Evolutionary conservation across 1,140 invertebrate species (phyloP).

Genomic region (Drosophila takahashii): DNA sequence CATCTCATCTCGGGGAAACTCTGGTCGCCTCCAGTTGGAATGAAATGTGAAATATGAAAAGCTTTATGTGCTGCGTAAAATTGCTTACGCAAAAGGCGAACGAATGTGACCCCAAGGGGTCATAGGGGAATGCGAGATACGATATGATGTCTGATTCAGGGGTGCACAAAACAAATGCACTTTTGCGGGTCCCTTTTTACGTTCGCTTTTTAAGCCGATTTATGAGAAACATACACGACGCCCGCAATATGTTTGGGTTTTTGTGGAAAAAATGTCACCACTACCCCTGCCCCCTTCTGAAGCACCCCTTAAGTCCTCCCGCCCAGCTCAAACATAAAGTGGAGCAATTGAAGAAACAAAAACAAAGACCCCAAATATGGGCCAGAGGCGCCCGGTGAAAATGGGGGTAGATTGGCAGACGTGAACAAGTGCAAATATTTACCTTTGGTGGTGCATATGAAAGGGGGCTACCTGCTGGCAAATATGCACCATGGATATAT

Average conservation of each 20-base stretch:
- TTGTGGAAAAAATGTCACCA: constrained; percentile 41
- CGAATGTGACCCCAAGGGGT: constrained; percentile 37
- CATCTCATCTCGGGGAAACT: constrained; percentile 9
- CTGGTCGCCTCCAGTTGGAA: constrained; percentile 35
- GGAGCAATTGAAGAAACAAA: constrained; percentile 41
- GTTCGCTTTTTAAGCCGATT: constrained; percentile 73
- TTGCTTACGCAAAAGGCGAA: constrained; percentile 62
- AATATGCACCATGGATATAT: constrained; percentile 67
- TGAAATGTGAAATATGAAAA: constrained; percentile 56
- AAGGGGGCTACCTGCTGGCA: constrained; percentile 63
- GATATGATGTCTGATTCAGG: constrained; percentile 35
- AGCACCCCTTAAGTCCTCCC: constrained; percentile 8
- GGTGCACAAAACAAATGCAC: constrained; percentile 58
- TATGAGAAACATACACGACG: constrained; percentile 74
- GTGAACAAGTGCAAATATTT: constrained; percentile 81
- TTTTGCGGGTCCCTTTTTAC: constrained; percentile 32
- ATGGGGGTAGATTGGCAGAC: constrained; percentile 32
- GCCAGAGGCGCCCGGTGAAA: constrained; percentile 3
- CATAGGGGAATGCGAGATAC: background rate
- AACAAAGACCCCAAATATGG: constrained; percentile 18
- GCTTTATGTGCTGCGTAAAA: constrained; percentile 63
- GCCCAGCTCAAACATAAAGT: constrained; percentile 60
- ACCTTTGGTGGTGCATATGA: constrained; percentile 64
- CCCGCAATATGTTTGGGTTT: constrained; percentile 68
- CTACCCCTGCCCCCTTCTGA: background rate